Percentiles rank a stretch among this genome's conserved stretches.
phyloP scores from a whole-genome alignment of 2,113 vertebrate genomes.

The Bufo gargarizans region DNA sequence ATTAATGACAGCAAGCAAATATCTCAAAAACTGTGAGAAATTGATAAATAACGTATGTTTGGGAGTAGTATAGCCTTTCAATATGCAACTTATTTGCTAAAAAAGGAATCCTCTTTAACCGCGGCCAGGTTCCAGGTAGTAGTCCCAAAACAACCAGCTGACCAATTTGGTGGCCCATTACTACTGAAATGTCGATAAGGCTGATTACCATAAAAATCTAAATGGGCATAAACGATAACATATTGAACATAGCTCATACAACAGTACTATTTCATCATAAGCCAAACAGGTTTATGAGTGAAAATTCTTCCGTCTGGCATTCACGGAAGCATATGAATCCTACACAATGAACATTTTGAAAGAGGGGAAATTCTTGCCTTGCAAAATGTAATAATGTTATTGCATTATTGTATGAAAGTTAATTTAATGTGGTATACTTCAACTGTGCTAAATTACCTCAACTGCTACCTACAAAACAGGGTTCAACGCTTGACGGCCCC shows the following conservation, averaged over 20 bases:
- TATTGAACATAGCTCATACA: background rate
- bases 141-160: no score
- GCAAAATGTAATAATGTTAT: conserved; percentile 16
- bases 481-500: conserved; percentile 5
- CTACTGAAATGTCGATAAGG: no score
- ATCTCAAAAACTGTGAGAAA: no score
- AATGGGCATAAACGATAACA: no score
- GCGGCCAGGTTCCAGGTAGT: no score
- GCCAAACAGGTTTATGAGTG: background rate
- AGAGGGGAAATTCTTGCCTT: conserved; percentile 42
- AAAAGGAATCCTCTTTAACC: no score
- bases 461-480: conserved; percentile 1
- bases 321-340: background rate
- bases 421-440: conserved; percentile 38
- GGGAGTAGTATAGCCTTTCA: no score
- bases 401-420: conserved; percentile 10
- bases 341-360: conserved; percentile 32
- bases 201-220: no score
- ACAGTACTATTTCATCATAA: background rate
- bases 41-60: no score
- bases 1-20: no score
- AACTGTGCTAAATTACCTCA: conserved; percentile 3
- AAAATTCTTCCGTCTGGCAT: background rate
- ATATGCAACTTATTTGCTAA: no score
- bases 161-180: no score